A percentile compares a stretch with the other conserved stretches of the same genome.
phyloP scores from a whole-genome alignment of 2,888 invertebrate species.

The Bombylius major region DNA sequence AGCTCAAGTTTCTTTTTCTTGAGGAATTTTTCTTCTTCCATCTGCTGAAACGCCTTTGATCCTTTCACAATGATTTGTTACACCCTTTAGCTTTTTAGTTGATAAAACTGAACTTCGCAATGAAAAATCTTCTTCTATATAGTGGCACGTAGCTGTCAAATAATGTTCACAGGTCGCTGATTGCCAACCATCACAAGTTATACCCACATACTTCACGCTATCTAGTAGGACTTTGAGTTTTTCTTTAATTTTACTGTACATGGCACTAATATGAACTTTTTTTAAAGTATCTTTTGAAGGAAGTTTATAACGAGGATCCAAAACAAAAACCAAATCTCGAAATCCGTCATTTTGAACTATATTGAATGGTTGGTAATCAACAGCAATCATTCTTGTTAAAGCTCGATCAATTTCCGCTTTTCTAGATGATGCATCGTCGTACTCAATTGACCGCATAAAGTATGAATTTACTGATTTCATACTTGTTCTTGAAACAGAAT shows the following conservation, averaged over 20 bases:
- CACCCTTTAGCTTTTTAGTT: too few relatives aligned
- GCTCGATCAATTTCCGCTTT: not conserved
- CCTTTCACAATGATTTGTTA: too few relatives aligned
- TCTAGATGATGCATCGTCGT: not conserved
- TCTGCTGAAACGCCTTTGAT: too few relatives aligned
- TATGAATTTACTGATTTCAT: not conserved
- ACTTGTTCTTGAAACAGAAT: not conserved
- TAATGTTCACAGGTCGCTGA: too few relatives aligned
- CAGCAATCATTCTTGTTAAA: conserved; percentile 17
- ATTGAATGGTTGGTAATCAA: conserved; percentile 22
- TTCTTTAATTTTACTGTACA: too few relatives aligned
- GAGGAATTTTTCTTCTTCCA: too few relatives aligned
- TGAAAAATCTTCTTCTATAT: too few relatives aligned
- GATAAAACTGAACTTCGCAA: too few relatives aligned
- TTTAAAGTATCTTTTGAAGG: conserved; percentile 19
- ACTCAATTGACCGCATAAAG: not conserved
- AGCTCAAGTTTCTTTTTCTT: too few relatives aligned
- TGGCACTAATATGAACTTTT: conserved; percentile 2
- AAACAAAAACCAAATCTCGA: conserved; percentile 16
- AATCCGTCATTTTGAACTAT: conserved; percentile 23
- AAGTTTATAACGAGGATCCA: conserved; percentile 20
- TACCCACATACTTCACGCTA: conserved; percentile 9
- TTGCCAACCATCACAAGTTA: conserved; percentile 20
- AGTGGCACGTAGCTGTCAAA: too few relatives aligned
- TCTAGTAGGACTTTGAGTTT: conserved; percentile 10